Percentiles rank a stretch among this genome's conserved stretches.
Conservation (phyloP, 2,797 vertebrate species). For the Enteromius argenteus region DNA sequence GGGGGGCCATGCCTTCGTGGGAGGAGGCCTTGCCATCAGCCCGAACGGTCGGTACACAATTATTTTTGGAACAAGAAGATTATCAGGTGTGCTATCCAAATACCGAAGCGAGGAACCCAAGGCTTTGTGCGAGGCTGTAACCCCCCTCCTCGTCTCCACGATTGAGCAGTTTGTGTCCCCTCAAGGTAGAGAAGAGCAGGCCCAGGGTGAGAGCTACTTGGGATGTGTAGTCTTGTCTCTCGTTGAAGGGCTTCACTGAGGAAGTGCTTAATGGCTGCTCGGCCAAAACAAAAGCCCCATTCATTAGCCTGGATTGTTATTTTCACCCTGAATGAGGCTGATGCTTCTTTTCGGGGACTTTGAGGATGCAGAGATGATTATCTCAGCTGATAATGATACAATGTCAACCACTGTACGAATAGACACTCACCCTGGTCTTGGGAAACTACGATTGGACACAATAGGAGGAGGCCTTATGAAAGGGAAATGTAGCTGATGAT, state of each 20-base stretch:
- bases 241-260: constrained; percentile 40
- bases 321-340: constrained; percentile 42
- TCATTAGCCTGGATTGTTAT: constrained; percentile 58
- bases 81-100: constrained; percentile 64
- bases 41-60: constrained; percentile 69
- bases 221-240: constrained; percentile 38
- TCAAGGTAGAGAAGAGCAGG: constrained; percentile 18
- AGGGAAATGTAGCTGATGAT: constrained; percentile 39
- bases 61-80: constrained; percentile 80
- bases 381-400: constrained; percentile 52
- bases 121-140: not conserved
- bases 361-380: constrained; percentile 49
- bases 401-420: constrained; percentile 36
- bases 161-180: constrained; percentile 5
- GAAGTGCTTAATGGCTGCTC: constrained; percentile 60
- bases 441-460: constrained; percentile 10
- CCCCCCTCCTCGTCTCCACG: not conserved
- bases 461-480: constrained; percentile 30
- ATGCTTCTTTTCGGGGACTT: constrained; percentile 27
- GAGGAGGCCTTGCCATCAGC: constrained; percentile 68
- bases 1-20: constrained; percentile 37
- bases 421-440: constrained; percentile 12
- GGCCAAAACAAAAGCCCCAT: constrained; percentile 57
- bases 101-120: not conserved
- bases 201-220: constrained; percentile 34